A percentile compares a stretch with the other conserved stretches of the same genome.
Evolutionary conservation across 2,888 invertebrate genomes (phyloP).

Genomic region (Oxytorus armatus): DNA sequence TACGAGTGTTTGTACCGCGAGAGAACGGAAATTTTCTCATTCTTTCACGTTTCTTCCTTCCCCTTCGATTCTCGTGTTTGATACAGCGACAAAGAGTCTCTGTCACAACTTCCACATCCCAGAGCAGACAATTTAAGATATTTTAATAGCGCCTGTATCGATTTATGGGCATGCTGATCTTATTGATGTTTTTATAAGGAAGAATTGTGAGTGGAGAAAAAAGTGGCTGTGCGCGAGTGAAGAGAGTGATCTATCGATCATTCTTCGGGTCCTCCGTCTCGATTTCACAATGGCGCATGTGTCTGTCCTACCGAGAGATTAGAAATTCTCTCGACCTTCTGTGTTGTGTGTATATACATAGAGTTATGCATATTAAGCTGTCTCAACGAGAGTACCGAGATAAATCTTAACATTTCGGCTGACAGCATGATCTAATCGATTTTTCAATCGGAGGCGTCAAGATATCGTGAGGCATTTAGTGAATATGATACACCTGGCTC

Average conservation of each 20-base stretch:
- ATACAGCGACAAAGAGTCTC: constrained; percentile 1
- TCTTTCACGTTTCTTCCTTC: constrained; percentile 47
- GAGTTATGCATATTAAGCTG: not conserved
- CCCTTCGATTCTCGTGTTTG: constrained; percentile 24
- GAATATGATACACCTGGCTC: too few relatives aligned
- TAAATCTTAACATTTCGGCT: not conserved
- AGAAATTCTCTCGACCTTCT: not conserved
- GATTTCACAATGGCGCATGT: constrained; percentile 24
- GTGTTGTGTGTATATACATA: not conserved
- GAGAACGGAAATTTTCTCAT: constrained; percentile 63
- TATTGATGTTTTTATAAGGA: constrained; percentile 16
- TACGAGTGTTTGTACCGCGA: constrained; percentile 1
- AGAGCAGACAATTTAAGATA: not conserved
- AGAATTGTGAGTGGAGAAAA: not conserved
- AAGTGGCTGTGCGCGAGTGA: not conserved
- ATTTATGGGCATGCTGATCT: not conserved
- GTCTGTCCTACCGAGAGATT: constrained; percentile 1
- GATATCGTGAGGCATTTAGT: not conserved
- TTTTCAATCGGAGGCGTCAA: not conserved
- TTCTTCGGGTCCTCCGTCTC: too few relatives aligned
- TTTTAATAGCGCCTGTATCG: constrained; percentile 6
- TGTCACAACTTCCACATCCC: not conserved
- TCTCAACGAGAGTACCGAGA: constrained; percentile 11
- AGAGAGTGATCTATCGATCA: too few relatives aligned
- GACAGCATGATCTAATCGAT: not conserved